Percentiles rank a stretch among this genome's conserved stretches.
These are phyloP conservation scores for Aphelenchoides avenae DNA, from an alignment of 1,140 invertebrate genomes.

Conservation along the genomic window DNA sequence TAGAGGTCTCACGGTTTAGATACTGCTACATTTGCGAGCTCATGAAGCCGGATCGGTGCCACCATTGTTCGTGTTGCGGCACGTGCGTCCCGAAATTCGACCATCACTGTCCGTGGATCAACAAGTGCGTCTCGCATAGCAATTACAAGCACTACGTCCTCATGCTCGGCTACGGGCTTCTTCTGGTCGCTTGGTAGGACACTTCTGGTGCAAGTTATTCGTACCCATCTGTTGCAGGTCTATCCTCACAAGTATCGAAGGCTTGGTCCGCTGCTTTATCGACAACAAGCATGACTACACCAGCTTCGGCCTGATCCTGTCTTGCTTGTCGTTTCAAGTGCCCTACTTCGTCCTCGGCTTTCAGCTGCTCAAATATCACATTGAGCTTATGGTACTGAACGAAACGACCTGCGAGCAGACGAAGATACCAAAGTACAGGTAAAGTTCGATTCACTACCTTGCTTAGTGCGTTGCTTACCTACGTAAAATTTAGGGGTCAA, in stretches of 20 bases:
- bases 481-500: constrained; percentile 4
- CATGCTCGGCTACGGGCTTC: constrained; percentile 36
- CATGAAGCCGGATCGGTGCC: constrained; percentile 49
- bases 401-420: constrained; percentile 70
- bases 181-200: constrained; percentile 31
- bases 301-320: constrained; percentile 22
- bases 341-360: constrained; percentile 29
- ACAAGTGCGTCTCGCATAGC: constrained; percentile 42
- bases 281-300: constrained; percentile 18
- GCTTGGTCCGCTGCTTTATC: constrained; percentile 30
- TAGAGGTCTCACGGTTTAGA: constrained; percentile 30
- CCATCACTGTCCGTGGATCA: constrained; percentile 57
- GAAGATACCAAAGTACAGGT: constrained; percentile 34
- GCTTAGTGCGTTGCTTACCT: neutral
- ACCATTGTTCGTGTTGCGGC: constrained; percentile 48
- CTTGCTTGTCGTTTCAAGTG: constrained; percentile 21
- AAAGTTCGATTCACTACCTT: constrained; percentile 36
- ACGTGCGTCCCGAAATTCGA: constrained; percentile 50
- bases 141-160: constrained; percentile 56
- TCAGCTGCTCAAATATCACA: constrained; percentile 87
- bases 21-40: constrained; percentile 47
- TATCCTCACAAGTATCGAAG: constrained; percentile 29
- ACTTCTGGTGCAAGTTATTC: neutral
- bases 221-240: constrained; percentile 17
- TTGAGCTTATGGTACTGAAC: constrained; percentile 84